Conservation (phyloP, 2,797 vertebrate species). For the Clarias laeviceps region DNA sequence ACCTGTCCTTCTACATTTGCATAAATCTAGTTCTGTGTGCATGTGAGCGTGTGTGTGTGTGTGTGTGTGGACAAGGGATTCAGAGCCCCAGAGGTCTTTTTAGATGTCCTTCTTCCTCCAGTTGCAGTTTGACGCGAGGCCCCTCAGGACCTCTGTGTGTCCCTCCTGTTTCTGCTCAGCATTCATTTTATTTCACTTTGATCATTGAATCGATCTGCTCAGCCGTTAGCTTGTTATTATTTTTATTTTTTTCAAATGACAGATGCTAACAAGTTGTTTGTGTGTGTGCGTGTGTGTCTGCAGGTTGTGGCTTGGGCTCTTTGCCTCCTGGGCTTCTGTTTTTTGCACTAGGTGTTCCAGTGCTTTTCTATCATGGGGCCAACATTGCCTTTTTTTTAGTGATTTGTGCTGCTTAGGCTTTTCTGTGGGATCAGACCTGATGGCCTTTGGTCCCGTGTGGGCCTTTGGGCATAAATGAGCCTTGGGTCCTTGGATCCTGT, state of each 20-base stretch:
- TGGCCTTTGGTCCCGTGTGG: too few relatives aligned
- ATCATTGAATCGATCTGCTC: slow-evolving; percentile 70
- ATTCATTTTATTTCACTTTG: slow-evolving; percentile 70
- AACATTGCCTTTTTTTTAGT: too few relatives aligned
- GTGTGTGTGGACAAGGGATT: slow-evolving; percentile 34
- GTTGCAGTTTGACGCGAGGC: slow-evolving; percentile 57
- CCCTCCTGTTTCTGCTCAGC: slow-evolving; percentile 51
- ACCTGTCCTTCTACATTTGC: background rate
- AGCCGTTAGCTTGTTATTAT: slow-evolving; percentile 67
- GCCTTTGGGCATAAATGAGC: too few relatives aligned
- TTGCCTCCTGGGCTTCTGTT: too few relatives aligned
- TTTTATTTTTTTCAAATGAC: background rate
- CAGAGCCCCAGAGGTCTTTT: slow-evolving; percentile 31
- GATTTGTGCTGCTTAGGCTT: too few relatives aligned
- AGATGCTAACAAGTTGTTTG: background rate
- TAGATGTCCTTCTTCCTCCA: slow-evolving; percentile 27
- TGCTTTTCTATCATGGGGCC: too few relatives aligned
- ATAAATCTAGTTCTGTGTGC: background rate
- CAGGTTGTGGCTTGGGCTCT: too few relatives aligned
- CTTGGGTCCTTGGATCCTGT: too few relatives aligned
- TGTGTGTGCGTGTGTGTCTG: too few relatives aligned
- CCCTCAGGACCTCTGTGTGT: slow-evolving; percentile 55
- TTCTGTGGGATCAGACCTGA: too few relatives aligned
- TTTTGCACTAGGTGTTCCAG: too few relatives aligned
- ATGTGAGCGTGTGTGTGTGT: background rate